Base-by-base conservation (phyloP, 2,888 invertebrate species). In the Caenorhabditis imperialis region DNA sequence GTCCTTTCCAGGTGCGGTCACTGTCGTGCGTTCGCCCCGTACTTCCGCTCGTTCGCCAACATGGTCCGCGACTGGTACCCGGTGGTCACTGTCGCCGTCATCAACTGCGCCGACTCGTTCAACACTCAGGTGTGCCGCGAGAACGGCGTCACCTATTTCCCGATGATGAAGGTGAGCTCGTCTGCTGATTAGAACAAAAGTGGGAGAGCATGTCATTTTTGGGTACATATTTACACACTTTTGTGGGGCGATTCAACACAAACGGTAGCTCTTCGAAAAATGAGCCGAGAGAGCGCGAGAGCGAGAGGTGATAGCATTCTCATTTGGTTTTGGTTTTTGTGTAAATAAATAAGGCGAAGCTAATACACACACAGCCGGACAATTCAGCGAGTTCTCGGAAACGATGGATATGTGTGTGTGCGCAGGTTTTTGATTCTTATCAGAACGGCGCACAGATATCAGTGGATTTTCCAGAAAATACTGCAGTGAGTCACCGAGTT, bases 21-120 rank as follows among this genome's bases (percentile, higher is more conserved):
- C 88, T 98, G 98, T 88, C 92, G 93, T 82, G 91, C 93, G 27
- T 98, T 95, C 89, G 94, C 96, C 0, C 95, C 96, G 0, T 86
- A 77, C 47, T 98, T 93, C 91, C 95, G 94, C 88, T 90, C 91
- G 25, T 90, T 96, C 60, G 95, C 94, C 0, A 90, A 90, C 8
- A 81, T 86, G 50, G 82, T 88, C 18, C 70, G 67, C 37, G 78
- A 77, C 54, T 83, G 83, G 83, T 58, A 76, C 53, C 57, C 60
- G 22, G 73, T 81, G 33, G 81, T 81, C 1, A 77, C 73, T 8
- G 78, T 86, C 8, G 81, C 85, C 7, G 86, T 83, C 27, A 85
- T 86, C 60, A 87, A 86, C 58, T 86, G 86, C 48, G 87, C 87
- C 35, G 87, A 87, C 75, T 72, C 75, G 25, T 86, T 79, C 75